These are phyloP conservation scores for Vespertilio murinus DNA, from an alignment of 2,797 vertebrate species.

Conservation along the genomic window DNA sequence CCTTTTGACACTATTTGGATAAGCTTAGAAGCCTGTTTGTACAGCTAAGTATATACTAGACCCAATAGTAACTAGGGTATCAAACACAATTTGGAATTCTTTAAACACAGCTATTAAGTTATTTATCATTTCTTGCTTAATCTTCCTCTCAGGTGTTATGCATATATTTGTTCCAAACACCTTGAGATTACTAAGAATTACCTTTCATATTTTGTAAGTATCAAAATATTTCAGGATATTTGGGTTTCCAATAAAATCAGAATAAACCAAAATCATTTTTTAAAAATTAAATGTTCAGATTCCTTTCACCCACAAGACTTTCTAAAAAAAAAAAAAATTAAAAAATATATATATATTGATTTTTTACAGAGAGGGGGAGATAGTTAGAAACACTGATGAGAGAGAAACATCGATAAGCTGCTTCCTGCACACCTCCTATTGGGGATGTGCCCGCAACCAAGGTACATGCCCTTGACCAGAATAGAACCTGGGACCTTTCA, in stretches of 20 bases:
- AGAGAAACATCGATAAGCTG: no score
- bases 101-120: not conserved
- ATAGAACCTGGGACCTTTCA: no score
- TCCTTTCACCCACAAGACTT: conserved; percentile 37
- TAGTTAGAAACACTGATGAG: no score
- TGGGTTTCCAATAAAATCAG: conserved; percentile 18
- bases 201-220: not conserved
- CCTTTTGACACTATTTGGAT: conserved; percentile 20
- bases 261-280: conserved; percentile 38
- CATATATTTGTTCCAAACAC: not conserved
- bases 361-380: no score
- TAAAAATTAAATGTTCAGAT: not conserved
- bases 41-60: not conserved
- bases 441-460: no score
- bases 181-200: conserved; percentile 16
- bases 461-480: no score
- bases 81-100: not conserved
- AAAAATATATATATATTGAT: no score
- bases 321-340: no score
- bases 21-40: not conserved
- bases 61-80: not conserved
- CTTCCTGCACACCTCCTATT: no score
- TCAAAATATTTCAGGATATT: conserved; percentile 16
- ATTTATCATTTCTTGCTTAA: not conserved
- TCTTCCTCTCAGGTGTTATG: not conserved